Percentiles rank a stretch among this genome's conserved stretches.
These are phyloP conservation scores for Falco concolor DNA, from an alignment of 2,797 vertebrate species.

Conservation along the genomic window DNA sequence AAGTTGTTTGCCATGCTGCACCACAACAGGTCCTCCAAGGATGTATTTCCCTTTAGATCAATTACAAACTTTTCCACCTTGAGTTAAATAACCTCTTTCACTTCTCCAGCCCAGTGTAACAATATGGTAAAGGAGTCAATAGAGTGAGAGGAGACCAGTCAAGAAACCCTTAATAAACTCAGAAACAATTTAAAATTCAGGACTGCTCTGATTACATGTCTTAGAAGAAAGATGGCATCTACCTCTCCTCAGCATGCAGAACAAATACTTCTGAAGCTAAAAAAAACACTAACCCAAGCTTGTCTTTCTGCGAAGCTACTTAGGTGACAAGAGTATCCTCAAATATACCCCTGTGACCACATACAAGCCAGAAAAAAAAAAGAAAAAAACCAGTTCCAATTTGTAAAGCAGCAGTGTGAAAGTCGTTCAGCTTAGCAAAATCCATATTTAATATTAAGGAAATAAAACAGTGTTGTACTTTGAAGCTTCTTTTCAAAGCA, in stretches of 20 bases:
- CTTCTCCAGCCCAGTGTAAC: neutral
- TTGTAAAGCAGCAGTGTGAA: neutral
- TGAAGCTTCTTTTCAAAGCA: neutral
- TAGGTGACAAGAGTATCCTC: neutral
- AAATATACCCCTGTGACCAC: neutral
- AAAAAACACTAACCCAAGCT: neutral
- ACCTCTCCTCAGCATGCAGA: neutral
- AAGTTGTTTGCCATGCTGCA: neutral
- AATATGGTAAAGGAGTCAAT: neutral
- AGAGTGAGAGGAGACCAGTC: neutral
- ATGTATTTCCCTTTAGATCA: neutral
- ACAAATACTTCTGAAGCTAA: neutral
- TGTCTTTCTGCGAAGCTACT: neutral
- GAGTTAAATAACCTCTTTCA: neutral
- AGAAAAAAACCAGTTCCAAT: neutral
- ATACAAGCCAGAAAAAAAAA: neutral
- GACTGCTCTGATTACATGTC: neutral
- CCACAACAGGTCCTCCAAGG: neutral
- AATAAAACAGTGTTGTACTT: neutral
- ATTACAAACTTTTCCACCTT: neutral
- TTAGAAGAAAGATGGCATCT: neutral
- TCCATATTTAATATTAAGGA: neutral
- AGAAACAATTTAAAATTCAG: neutral
- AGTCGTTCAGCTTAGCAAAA: neutral
- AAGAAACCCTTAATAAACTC: neutral